A percentile compares a stretch with the other conserved stretches of the same genome.
phyloP scores from a whole-genome alignment of 2,797 vertebrate genomes.

The Coluber constrictor region DNA sequence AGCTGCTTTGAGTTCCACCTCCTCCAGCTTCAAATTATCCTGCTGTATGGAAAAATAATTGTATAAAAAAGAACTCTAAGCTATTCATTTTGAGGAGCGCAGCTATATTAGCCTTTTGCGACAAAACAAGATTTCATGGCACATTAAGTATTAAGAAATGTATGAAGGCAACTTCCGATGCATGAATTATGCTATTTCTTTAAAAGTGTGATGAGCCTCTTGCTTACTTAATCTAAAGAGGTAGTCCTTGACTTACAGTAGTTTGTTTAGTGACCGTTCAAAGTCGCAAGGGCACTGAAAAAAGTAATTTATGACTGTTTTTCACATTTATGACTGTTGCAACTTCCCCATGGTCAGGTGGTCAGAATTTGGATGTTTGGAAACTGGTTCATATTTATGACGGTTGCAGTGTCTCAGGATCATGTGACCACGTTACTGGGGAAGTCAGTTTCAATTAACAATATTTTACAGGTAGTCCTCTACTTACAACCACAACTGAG shows the following conservation, averaged over 20 bases:
- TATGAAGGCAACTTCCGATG: not conserved
- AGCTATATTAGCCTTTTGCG: not conserved
- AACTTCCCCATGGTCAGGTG: not conserved
- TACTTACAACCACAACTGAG: not conserved
- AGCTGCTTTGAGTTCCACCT: not conserved
- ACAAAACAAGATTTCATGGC: not conserved
- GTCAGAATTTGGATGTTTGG: not conserved
- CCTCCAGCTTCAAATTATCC: slow-evolving; percentile 7
- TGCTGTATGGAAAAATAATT: not conserved
- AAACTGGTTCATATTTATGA: not conserved
- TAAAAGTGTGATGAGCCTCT: not conserved
- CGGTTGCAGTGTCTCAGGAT: not conserved
- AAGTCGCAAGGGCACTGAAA: not conserved
- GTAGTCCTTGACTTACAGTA: not conserved
- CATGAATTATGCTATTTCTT: not conserved
- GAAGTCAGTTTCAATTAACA: not conserved
- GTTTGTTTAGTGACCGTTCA: not conserved
- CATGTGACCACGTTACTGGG: not conserved
- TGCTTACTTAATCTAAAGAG: not conserved
- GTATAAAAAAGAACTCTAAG: not conserved
- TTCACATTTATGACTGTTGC: not conserved
- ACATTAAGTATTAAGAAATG: not conserved
- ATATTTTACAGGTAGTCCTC: not conserved
- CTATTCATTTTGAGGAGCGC: not conserved
- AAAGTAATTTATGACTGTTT: not conserved